A percentile compares a stretch with the other conserved stretches of the same genome.
These are phyloP conservation scores for Pyralis farinalis DNA, from an alignment of 2,888 invertebrate species.

Conservation along the genomic window DNA sequence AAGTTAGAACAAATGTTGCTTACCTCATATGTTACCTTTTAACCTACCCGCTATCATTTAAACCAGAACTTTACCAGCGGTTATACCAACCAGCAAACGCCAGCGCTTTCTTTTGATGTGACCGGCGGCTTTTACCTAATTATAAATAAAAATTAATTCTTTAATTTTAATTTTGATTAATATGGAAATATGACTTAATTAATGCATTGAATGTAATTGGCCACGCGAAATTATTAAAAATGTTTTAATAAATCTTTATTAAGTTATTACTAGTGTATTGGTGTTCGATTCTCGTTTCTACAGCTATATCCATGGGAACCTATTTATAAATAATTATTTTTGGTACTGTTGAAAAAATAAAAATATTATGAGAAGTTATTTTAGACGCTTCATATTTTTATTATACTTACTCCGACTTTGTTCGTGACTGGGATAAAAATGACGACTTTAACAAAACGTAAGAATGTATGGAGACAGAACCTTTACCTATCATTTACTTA, in stretches of 20 bases:
- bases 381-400: too few relatives aligned
- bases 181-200: constrained; percentile 50
- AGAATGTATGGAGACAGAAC: too few relatives aligned
- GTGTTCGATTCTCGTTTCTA: constrained; percentile 20
- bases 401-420: too few relatives aligned
- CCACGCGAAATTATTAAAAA: constrained; percentile 39
- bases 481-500: too few relatives aligned
- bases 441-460: too few relatives aligned
- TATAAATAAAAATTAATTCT: constrained; percentile 46
- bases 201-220: constrained; percentile 42
- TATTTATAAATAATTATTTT: background rate
- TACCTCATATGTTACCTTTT: background rate
- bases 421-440: too few relatives aligned
- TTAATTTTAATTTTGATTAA: constrained; percentile 39
- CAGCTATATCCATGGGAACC: constrained; percentile 9
- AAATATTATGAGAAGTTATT: too few relatives aligned
- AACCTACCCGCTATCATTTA: background rate
- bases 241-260: constrained; percentile 45
- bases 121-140: constrained; percentile 55
- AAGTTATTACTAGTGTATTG: constrained; percentile 38
- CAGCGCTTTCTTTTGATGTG: constrained; percentile 34
- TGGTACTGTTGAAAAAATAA: too few relatives aligned
- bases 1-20: too few relatives aligned
- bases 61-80: background rate
- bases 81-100: constrained; percentile 8